Evolutionary conservation across 1,140 invertebrate species (phyloP).

Genomic region (Arion vulgaris): DNA sequence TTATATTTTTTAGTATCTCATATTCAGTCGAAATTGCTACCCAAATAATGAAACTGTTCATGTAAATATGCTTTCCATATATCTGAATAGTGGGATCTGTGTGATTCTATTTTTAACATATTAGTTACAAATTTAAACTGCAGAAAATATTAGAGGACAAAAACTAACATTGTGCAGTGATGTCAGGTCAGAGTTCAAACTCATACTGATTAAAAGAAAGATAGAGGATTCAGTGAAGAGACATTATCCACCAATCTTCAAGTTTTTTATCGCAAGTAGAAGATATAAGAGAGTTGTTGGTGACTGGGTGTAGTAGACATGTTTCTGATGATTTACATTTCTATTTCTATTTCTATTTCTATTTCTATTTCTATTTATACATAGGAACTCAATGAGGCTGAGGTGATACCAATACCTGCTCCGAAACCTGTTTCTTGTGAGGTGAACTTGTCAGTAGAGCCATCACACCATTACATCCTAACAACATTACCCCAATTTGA

Average conservation of each 20-base stretch:
- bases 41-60: too few relatives aligned
- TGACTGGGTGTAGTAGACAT: too few relatives aligned
- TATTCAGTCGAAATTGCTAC: too few relatives aligned
- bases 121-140: too few relatives aligned
- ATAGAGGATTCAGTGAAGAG: not conserved
- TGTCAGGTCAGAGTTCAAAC: too few relatives aligned
- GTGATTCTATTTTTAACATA: too few relatives aligned
- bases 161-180: too few relatives aligned
- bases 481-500: not conserved
- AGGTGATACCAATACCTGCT: constrained; percentile 39
- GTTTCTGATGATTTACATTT: not conserved
- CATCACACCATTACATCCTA: not conserved
- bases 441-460: not conserved
- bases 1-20: too few relatives aligned
- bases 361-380: not conserved
- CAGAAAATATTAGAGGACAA: too few relatives aligned
- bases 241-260: not conserved
- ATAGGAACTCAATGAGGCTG: constrained; percentile 45
- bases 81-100: too few relatives aligned
- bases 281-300: too few relatives aligned
- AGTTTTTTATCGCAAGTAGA: not conserved
- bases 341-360: not conserved
- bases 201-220: not conserved
- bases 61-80: too few relatives aligned
- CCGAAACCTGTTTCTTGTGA: not conserved